Conservation (phyloP, 2,797 vertebrate genomes). For the Dendrocincla fuliginosa region DNA sequence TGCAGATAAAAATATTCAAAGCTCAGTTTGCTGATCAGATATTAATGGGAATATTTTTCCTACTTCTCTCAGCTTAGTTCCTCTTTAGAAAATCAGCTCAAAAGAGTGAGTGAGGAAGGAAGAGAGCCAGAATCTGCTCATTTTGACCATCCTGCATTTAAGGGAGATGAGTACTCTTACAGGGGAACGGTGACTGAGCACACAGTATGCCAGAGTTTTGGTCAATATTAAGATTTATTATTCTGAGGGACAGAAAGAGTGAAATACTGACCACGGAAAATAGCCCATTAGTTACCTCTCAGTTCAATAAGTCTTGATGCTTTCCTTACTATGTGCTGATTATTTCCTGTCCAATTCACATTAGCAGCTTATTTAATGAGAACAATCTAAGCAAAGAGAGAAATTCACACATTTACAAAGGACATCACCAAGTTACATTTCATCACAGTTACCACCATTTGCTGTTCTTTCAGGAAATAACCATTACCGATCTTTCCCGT, state of each 20-base stretch:
- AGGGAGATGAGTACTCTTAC: background rate
- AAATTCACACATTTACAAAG: constrained; percentile 52
- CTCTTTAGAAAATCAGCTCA: background rate
- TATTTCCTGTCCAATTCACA: constrained; percentile 72
- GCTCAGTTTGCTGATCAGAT: constrained; percentile 12
- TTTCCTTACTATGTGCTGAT: constrained; percentile 71
- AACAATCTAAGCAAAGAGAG: constrained; percentile 50
- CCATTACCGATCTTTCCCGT: constrained; percentile 54
- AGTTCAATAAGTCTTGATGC: constrained; percentile 70
- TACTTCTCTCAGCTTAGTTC: background rate
- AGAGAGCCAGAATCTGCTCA: background rate
- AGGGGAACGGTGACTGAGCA: background rate
- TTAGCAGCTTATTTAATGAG: constrained; percentile 71
- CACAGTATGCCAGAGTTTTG: constrained; percentile 24
- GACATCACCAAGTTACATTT: constrained; percentile 40
- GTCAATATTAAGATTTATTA: constrained; percentile 71
- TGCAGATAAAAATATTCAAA: constrained; percentile 10
- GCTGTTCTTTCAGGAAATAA: constrained; percentile 62
- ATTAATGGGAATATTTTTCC: background rate
- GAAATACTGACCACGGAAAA: constrained; percentile 44
- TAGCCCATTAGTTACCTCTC: constrained; percentile 72
- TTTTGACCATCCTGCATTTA: constrained; percentile 22
- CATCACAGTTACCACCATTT: constrained; percentile 57
- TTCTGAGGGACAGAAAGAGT: constrained; percentile 17
- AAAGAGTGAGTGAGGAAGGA: background rate